A percentile compares a stretch with the other conserved stretches of the same genome.
Conservation (phyloP, 1,140 invertebrate genomes). For the Temnothorax nylanderi region DNA sequence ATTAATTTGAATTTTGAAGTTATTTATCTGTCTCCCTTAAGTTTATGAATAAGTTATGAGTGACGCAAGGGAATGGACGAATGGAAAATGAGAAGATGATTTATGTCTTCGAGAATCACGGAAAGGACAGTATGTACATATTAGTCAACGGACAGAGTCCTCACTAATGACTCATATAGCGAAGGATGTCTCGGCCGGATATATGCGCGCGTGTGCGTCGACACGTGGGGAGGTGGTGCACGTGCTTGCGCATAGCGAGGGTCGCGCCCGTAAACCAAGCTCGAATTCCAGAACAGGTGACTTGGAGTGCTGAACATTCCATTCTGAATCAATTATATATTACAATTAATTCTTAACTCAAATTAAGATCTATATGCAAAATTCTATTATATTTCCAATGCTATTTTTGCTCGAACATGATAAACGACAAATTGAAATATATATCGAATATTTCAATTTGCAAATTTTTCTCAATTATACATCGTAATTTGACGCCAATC, state of each 20-base stretch:
- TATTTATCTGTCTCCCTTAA: neutral
- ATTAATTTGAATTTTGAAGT: neutral
- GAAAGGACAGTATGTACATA: neutral
- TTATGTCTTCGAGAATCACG: neutral
- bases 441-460: neutral
- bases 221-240: conserved; percentile 48
- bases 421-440: neutral
- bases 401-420: neutral
- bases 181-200: conserved; percentile 38
- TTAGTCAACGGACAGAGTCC: conserved; percentile 17
- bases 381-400: neutral
- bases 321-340: neutral
- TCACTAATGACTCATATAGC: conserved; percentile 41
- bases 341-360: conserved; percentile 22
- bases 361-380: neutral
- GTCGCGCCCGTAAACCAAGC: conserved; percentile 29
- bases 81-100: conserved; percentile 13
- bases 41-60: neutral
- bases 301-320: conserved; percentile 21
- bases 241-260: conserved; percentile 33
- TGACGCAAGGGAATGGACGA: neutral
- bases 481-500: neutral
- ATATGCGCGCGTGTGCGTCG: conserved; percentile 14
- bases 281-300: conserved; percentile 62
- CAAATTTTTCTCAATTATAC: neutral